Evolutionary conservation across 2,113 vertebrate genomes (phyloP).

Genomic region (Vulpes lagopus): DNA sequence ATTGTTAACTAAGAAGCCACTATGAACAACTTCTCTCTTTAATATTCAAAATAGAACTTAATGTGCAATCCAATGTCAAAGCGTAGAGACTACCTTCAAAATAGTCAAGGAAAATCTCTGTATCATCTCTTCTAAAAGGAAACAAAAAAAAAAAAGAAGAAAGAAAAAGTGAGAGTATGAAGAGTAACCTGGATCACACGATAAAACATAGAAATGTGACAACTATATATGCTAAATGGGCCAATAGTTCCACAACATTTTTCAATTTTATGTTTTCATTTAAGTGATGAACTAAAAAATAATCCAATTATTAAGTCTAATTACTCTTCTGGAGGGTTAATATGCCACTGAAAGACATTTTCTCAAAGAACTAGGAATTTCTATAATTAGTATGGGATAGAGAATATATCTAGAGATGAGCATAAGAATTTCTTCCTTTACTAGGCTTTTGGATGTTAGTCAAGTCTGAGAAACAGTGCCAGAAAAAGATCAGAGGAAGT

Average conservation of each 20-base stretch:
- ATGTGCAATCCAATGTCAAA: neutral
- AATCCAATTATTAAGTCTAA: neutral
- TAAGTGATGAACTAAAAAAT: neutral
- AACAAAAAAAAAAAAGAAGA: neutral
- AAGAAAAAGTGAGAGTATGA: neutral
- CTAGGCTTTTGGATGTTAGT: neutral
- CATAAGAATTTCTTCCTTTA: accelerated
- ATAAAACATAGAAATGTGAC: neutral
- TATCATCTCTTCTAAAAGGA: neutral
- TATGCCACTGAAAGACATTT: neutral
- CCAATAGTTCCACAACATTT: neutral
- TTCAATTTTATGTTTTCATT: constrained; percentile 31
- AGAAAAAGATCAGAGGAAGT: neutral
- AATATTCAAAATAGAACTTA: neutral
- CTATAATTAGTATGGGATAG: neutral
- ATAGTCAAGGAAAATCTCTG: neutral
- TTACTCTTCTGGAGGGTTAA: neutral
- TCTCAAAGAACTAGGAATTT: neutral
- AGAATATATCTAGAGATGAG: neutral
- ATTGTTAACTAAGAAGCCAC: neutral
- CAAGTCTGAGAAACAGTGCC: neutral
- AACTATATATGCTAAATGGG: neutral
- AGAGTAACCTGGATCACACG: neutral
- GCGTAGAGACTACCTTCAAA: neutral
- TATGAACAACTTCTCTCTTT: neutral